Percentiles rank a stretch among this genome's conserved stretches.
These are phyloP conservation scores for Meloidogyne hapla DNA, from an alignment of 1,140 invertebrate species.

Conservation along the genomic window DNA sequence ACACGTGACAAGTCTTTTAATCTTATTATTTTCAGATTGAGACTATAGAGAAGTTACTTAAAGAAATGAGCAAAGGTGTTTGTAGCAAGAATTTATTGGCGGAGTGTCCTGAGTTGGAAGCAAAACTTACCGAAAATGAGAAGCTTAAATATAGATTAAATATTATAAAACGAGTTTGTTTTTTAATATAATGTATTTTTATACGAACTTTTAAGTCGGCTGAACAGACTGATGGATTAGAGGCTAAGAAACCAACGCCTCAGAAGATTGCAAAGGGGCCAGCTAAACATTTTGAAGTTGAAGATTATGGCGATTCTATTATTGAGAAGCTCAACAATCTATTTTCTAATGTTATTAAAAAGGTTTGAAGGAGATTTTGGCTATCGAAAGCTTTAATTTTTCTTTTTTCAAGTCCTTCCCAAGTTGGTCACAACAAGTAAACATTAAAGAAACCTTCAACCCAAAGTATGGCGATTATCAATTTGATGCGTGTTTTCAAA, in stretches of 20 bases:
- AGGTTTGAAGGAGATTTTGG: too few species aligned
- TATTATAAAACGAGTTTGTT: slow-evolving; percentile 30
- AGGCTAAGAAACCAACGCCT: not conserved
- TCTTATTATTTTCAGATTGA: not conserved
- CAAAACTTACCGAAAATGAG: slow-evolving; percentile 29
- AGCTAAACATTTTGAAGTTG: slow-evolving; percentile 51
- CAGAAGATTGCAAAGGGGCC: not conserved
- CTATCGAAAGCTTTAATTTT: too few species aligned
- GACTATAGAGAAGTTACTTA: not conserved
- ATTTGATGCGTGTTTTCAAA: slow-evolving; percentile 87
- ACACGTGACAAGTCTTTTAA: too few species aligned
- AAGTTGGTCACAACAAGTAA: too few species aligned
- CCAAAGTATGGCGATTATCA: slow-evolving; percentile 88
- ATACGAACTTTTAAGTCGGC: not conserved
- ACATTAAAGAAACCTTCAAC: slow-evolving; percentile 53
- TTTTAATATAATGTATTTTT: not conserved
- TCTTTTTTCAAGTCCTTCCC: slow-evolving; percentile 39
- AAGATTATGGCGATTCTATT: slow-evolving; percentile 59
- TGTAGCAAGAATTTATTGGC: slow-evolving; percentile 10
- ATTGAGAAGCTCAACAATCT: slow-evolving; percentile 44
- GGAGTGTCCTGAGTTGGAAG: slow-evolving; percentile 23
- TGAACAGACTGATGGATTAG: not conserved
- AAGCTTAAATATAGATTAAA: slow-evolving; percentile 32
- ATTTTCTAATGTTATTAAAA: slow-evolving; percentile 49
- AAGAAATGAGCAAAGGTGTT: slow-evolving; percentile 20